Evolutionary conservation across 2,113 vertebrate genomes (phyloP).

Genomic region (Paracanthobrama guichenoti): DNA sequence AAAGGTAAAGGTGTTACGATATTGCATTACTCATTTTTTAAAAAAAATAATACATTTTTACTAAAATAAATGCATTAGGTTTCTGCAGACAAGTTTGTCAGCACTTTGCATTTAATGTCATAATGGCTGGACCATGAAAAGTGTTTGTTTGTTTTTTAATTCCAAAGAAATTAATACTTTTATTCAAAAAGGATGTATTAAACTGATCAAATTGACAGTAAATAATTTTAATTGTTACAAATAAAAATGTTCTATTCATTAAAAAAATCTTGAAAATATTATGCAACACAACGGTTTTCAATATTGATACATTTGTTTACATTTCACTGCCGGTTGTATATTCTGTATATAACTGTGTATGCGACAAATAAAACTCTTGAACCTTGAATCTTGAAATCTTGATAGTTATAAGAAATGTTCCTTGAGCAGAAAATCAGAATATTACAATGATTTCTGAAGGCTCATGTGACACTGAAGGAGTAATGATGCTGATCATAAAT

Average conservation of each 20-base stretch:
- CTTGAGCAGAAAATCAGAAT: background rate
- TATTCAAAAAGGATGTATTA: background rate
- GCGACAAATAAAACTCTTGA: too few relatives aligned
- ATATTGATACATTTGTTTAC: too few relatives aligned
- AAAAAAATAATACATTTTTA: background rate
- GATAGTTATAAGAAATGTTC: background rate
- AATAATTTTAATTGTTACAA: background rate
- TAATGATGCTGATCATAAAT: background rate
- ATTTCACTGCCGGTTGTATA: too few relatives aligned
- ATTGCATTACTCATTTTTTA: background rate
- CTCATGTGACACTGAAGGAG: background rate
- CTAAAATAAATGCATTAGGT: background rate
- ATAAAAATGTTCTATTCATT: background rate
- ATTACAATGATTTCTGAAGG: background rate
- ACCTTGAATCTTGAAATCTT: too few relatives aligned
- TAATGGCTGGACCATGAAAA: background rate
- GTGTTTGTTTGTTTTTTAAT: too few relatives aligned
- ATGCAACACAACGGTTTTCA: background rate
- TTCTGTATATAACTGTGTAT: too few relatives aligned
- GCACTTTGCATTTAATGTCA: background rate
- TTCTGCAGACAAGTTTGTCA: background rate
- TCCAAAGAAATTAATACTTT: background rate
- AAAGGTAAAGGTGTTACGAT: conserved; percentile 10
- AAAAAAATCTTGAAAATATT: background rate
- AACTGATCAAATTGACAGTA: background rate